Conservation (phyloP, 2,113 vertebrate genomes). For the Ciconia stormi region DNA sequence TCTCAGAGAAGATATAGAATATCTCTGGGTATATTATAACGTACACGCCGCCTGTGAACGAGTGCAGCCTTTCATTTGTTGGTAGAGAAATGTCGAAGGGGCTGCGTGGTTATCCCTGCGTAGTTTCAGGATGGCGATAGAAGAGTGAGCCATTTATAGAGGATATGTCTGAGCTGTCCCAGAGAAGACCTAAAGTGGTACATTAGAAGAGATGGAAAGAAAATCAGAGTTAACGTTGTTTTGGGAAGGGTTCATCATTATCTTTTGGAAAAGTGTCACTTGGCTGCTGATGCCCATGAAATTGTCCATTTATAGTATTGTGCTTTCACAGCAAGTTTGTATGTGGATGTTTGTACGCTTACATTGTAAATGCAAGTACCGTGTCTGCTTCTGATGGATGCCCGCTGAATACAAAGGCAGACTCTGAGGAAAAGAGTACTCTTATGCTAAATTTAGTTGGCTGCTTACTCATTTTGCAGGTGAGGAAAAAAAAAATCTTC, state of each 20-base stretch:
- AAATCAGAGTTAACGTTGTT: not conserved
- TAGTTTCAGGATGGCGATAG: not conserved
- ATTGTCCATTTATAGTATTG: not conserved
- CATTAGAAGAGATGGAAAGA: not conserved
- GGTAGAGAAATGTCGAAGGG: not conserved
- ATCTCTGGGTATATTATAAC: not conserved
- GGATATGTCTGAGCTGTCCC: not conserved
- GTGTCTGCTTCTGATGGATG: not conserved
- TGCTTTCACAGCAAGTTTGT: not conserved
- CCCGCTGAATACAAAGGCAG: not conserved
- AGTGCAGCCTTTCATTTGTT: not conserved
- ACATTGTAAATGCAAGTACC: not conserved
- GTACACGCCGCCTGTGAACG: not conserved
- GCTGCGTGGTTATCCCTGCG: fast-evolving
- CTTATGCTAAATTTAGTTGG: not conserved
- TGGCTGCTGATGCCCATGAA: not conserved
- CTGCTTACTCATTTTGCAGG: not conserved
- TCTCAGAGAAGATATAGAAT: not conserved
- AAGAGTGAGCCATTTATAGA: not conserved
- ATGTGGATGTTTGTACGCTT: not conserved
- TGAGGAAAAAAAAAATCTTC: not conserved
- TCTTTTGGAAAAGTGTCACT: not conserved
- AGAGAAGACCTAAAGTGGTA: not conserved
- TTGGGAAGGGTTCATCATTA: not conserved
- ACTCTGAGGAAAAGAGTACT: not conserved